Conservation (phyloP, 2,113 vertebrate genomes). For the Silurus asotus region DNA sequence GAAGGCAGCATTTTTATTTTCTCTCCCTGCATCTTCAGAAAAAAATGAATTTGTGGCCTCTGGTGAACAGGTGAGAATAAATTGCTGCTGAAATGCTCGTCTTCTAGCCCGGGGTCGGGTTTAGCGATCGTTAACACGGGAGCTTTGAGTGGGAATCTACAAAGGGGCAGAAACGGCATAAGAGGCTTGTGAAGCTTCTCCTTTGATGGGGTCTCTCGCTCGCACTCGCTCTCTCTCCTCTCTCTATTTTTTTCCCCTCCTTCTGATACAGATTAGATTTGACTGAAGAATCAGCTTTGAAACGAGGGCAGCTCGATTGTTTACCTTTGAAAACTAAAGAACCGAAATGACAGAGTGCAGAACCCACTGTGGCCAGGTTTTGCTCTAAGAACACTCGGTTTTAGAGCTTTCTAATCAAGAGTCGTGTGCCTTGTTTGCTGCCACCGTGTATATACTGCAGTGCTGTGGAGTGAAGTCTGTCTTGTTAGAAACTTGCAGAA, state of each 20-base stretch:
- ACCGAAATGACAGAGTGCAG: conserved; percentile 5
- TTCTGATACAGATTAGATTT: conserved; percentile 19
- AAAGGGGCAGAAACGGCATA: background rate
- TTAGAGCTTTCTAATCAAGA: conserved; percentile 30
- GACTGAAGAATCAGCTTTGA: conserved; percentile 26
- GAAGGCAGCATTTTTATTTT: background rate
- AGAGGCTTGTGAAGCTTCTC: conserved; percentile 24
- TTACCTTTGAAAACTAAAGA: conserved; percentile 41
- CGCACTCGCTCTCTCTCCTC: background rate
- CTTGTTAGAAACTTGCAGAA: conserved; percentile 36
- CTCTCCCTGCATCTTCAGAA: background rate
- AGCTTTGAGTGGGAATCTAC: background rate
- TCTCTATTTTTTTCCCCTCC: background rate
- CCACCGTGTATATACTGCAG: background rate
- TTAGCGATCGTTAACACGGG: conserved; percentile 6
- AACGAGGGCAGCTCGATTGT: conserved; percentile 38
- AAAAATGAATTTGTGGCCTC: background rate
- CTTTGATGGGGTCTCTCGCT: conserved; percentile 14
- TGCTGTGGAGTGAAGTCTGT: background rate
- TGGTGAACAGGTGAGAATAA: conserved; percentile 12
- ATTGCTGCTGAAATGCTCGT: background rate
- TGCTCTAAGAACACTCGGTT: background rate
- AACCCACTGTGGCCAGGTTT: background rate
- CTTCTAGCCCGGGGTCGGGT: background rate
- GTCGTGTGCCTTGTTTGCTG: background rate